Evolutionary conservation across 1,140 invertebrate genomes (phyloP).

Genomic region (Lepidostoma basale): DNA sequence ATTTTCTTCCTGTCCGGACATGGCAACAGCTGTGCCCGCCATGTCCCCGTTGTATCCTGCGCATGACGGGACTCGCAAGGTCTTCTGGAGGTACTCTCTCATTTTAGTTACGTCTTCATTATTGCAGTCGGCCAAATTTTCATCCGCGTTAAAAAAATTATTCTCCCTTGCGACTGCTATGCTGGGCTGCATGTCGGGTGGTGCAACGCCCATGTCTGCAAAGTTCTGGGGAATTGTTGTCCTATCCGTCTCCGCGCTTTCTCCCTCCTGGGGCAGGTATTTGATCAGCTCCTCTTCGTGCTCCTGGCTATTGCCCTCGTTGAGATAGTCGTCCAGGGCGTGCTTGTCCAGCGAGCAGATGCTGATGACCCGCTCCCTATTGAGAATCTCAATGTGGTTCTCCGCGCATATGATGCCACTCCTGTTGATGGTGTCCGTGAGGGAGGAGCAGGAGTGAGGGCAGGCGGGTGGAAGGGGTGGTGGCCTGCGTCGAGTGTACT

Average conservation of each 20-base stretch:
- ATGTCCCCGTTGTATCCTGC: conserved; percentile 44
- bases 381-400: conserved; percentile 58
- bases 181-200: neutral
- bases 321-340: conserved; percentile 77
- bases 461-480: conserved; percentile 45
- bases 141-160: conserved; percentile 58
- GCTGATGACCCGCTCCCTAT: conserved; percentile 68
- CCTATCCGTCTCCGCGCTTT: conserved; percentile 36
- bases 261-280: conserved; percentile 72
- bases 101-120: conserved; percentile 72
- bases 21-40: conserved; percentile 3
- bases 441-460: conserved; percentile 52
- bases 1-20: conserved; percentile 49
- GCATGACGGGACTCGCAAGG: conserved; percentile 36
- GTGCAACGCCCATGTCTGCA: neutral
- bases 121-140: conserved; percentile 53
- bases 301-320: conserved; percentile 77
- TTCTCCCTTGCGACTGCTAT: conserved; percentile 39
- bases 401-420: conserved; percentile 58
- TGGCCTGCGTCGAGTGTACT: conserved; percentile 36
- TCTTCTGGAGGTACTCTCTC: conserved; percentile 70
- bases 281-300: conserved; percentile 79
- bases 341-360: conserved; percentile 77
- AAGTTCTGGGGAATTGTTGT: neutral
- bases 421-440: conserved; percentile 54